Conservation (phyloP, 2,888 invertebrate species). For the Abrostola triplasia region DNA sequence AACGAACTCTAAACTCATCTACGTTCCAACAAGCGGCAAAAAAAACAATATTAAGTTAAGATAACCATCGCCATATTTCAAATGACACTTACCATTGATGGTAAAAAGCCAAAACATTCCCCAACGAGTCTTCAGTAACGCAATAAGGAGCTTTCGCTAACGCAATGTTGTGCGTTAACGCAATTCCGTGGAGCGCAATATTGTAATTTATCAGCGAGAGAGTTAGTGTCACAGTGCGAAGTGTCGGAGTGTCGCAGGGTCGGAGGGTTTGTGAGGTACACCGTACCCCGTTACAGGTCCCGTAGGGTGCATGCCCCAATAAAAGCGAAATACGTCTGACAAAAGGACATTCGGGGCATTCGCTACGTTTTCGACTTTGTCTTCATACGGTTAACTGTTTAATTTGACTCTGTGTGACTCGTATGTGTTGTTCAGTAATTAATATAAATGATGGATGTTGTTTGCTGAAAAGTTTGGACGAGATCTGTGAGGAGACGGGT, state of each 20-base stretch:
- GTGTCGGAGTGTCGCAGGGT: conserved; percentile 12
- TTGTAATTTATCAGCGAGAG: conserved; percentile 32
- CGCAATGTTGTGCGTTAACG: conserved; percentile 34
- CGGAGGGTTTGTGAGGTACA: conserved; percentile 20
- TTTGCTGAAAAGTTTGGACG: not conserved
- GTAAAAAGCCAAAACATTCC: conserved; percentile 38
- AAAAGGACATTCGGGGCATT: conserved; percentile 55
- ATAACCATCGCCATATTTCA: conserved; percentile 36
- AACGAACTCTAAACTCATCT: not conserved
- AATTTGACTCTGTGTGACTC: conserved; percentile 40
- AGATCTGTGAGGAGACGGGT: not conserved
- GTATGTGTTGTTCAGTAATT: conserved; percentile 12
- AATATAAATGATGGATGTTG: conserved; percentile 8
- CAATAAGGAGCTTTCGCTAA: conserved; percentile 38
- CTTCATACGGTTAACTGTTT: conserved; percentile 36
- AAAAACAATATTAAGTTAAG: conserved; percentile 21
- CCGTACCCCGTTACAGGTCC: conserved; percentile 25
- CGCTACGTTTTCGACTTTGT: conserved; percentile 37
- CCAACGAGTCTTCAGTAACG: conserved; percentile 33
- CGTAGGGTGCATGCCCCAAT: conserved; percentile 57
- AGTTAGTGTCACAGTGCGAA: conserved; percentile 6
- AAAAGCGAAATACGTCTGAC: conserved; percentile 59
- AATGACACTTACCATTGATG: conserved; percentile 29
- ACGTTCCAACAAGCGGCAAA: conserved; percentile 1
- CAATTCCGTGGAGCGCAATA: conserved; percentile 35